Evolutionary conservation across 2,888 invertebrate species (phyloP), one percentile per base, ranked within the genome.

Genomic region (Leptopilina myrica): DNA sequence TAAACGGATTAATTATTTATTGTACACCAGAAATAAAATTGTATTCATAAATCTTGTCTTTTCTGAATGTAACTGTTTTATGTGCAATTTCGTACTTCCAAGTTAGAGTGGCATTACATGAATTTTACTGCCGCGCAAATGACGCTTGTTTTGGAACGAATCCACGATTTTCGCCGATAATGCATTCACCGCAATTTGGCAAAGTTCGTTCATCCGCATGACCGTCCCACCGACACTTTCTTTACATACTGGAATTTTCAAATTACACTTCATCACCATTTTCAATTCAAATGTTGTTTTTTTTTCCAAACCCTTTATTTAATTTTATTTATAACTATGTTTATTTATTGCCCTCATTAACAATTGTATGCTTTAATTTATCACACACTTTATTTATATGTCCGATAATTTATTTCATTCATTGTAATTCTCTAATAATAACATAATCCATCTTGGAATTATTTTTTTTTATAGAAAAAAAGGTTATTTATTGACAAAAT

Each of bases 101-200:
- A 80, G 66, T 77, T 73, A 79, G 56, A 56, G 26, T 73, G 67
- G 59, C 64, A 67, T 73, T 56, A 40, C 67, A 78, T 73, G 56
- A 76, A 77, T 62, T 67, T 79, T 49, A 79, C 76, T 56, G 73
- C 64, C 53, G 65, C 76, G 81, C 82, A 86, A 86, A 85, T 82
- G 85, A 84, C 83, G 82, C 84, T 85, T 86, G 80, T 83, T 85
- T 86, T 86, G 84, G 84, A 86, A 82, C 83, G 46, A 78, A 80
- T 86, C 85, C 85, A 86, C 67, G 75, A 80, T 84, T 80, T 62
- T 80, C 62, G 9, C 56, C 56, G 64, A 64, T 40, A 65, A 62
- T 77, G 66, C 67, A 78, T 77, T 67, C n/a, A 64, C 66, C 66
- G 66, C 66, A 66, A 15, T 43, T 69, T 69, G 69, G 69, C 69